phyloP scores from a whole-genome alignment of 2,113 vertebrate species.

The Pluvialis apricaria region DNA sequence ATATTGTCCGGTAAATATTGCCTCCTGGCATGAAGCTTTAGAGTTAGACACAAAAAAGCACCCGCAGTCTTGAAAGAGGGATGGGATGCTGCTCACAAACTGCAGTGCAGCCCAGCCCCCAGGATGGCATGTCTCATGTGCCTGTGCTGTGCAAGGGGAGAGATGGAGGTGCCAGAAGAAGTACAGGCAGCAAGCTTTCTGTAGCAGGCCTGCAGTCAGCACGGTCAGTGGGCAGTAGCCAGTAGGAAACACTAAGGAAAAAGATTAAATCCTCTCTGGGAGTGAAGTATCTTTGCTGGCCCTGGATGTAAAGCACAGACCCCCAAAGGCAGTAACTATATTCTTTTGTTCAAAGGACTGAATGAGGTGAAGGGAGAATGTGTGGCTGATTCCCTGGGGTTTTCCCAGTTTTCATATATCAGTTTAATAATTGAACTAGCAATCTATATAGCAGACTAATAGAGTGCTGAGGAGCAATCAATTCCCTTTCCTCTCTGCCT shows the following conservation, averaged over 20 bases:
- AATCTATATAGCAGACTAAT: not conserved
- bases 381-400: not conserved
- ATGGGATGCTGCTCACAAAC: not conserved
- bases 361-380: not conserved
- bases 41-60: not conserved
- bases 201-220: not conserved
- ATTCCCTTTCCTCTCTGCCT: not conserved
- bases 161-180: not conserved
- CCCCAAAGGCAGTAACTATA: not conserved
- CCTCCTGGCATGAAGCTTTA: not conserved
- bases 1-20: not conserved
- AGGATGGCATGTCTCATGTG: fast-evolving
- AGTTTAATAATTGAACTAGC: not conserved
- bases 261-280: not conserved
- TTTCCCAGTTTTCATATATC: not conserved
- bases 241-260: not conserved
- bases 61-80: not conserved
- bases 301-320: not conserved
- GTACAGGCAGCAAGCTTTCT: not conserved
- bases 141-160: not conserved
- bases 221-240: not conserved
- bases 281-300: not conserved
- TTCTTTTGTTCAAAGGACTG: not conserved
- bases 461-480: not conserved
- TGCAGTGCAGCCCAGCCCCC: not conserved